Percentiles rank a stretch among this genome's conserved stretches.
Conservation (phyloP, 1,140 invertebrate species). For the Brachionus rotundiformis region DNA sequence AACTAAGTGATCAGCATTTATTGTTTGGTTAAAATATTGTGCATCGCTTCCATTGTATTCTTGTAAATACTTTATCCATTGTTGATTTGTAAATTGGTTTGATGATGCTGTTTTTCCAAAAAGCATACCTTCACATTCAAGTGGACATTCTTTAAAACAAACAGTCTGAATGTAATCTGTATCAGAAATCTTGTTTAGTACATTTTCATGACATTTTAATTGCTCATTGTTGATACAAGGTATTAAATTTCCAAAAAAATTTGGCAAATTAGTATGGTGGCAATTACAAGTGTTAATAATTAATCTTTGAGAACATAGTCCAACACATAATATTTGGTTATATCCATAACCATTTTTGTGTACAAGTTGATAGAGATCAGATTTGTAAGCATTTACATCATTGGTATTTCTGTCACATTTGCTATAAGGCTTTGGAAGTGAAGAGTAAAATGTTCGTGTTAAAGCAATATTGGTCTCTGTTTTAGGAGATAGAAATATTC, state of each 20-base stretch:
- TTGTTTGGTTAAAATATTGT: background rate
- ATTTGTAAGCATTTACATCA: background rate
- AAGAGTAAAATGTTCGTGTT: background rate
- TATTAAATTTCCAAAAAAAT: background rate
- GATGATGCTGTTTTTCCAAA: background rate
- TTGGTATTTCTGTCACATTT: background rate
- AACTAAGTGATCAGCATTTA: background rate
- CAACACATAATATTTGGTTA: background rate
- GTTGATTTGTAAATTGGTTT: background rate
- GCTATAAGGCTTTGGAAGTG: background rate
- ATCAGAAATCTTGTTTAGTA: background rate
- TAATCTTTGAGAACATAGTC: background rate
- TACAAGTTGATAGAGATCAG: background rate
- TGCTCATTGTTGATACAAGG: background rate
- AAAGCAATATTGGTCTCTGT: slow-evolving; percentile 17
- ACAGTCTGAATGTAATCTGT: background rate
- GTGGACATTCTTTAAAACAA: background rate
- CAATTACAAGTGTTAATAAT: background rate
- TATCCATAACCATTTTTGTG: background rate
- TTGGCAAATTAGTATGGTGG: background rate
- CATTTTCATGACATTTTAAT: background rate
- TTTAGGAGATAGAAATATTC: background rate
- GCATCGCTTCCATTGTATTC: background rate
- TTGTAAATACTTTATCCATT: background rate
- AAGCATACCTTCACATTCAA: background rate